Conservation (phyloP, 2,888 invertebrate genomes). For the Cheilosia vernalis region DNA sequence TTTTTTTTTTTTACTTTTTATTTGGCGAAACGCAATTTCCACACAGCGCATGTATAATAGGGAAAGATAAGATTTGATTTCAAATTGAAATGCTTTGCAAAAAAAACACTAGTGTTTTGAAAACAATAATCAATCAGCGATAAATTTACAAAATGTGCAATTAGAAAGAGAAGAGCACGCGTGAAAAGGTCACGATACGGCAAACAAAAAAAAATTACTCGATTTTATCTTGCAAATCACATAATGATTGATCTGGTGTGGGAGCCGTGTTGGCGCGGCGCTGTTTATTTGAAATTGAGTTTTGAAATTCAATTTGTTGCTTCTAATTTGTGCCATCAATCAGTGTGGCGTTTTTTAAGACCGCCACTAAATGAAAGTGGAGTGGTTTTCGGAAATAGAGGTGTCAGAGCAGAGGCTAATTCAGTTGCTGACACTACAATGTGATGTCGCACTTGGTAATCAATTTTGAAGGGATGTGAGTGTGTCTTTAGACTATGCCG, state of each 20-base stretch:
- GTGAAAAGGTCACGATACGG: not conserved
- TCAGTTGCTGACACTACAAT: not conserved
- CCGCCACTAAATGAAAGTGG: not conserved
- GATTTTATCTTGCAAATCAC: constrained; percentile 14
- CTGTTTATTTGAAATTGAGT: not conserved
- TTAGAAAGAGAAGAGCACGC: constrained; percentile 7
- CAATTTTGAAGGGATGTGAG: too few species aligned
- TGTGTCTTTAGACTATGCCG: too few species aligned
- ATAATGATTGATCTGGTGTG: constrained; percentile 34
- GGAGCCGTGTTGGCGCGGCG: not conserved
- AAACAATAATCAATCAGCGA: constrained; percentile 48
- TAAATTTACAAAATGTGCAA: constrained; percentile 41
- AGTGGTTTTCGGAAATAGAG: not conserved
- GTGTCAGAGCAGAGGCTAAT: not conserved
- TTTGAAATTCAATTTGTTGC: constrained; percentile 10
- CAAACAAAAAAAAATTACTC: not conserved
- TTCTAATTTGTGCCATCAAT: constrained; percentile 19
- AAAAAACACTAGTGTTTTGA: constrained; percentile 16
- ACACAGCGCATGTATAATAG: not conserved
- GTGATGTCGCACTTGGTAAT: not conserved
- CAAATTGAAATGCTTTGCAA: constrained; percentile 10
- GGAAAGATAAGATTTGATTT: constrained; percentile 38
- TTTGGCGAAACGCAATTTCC: not conserved
- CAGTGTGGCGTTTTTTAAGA: not conserved
- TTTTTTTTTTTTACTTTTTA: constrained; percentile 17